Percentiles rank a stretch among this genome's conserved stretches.
These are phyloP conservation scores for Ameiurus melas DNA, from an alignment of 2,113 vertebrate species.

Conservation along the genomic window DNA sequence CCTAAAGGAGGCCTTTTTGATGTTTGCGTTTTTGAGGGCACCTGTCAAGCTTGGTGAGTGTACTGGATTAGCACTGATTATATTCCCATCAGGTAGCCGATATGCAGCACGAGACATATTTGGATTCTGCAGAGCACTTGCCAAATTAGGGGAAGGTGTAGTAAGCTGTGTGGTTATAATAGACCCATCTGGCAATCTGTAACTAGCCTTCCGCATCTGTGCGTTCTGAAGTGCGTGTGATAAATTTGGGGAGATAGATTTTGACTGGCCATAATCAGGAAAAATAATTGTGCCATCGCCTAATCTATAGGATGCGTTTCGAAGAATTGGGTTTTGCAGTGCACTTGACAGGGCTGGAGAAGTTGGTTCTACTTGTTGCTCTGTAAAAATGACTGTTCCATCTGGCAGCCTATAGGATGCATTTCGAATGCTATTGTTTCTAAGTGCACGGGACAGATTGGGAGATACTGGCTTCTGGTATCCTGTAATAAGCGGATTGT, in stretches of 20 bases:
- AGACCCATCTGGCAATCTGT: conserved; percentile 53
- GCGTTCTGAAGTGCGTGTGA: conserved; percentile 49
- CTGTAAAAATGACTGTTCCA: conserved; percentile 63
- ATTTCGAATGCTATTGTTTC: conserved; percentile 47
- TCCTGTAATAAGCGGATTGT: conserved; percentile 58
- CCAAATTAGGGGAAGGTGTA: conserved; percentile 46
- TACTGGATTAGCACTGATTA: conserved; percentile 59
- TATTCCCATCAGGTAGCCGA: conserved; percentile 54
- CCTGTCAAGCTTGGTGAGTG: conserved; percentile 58
- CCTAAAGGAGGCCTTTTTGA: conserved; percentile 55
- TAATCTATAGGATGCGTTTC: conserved; percentile 67
- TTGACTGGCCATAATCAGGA: conserved; percentile 34
- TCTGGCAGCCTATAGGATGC: conserved; percentile 58
- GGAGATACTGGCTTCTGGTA: conserved; percentile 60
- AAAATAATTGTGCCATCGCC: conserved; percentile 74
- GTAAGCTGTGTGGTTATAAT: conserved; percentile 39
- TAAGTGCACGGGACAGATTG: conserved; percentile 47
- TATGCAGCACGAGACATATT: conserved; percentile 65
- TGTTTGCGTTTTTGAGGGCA: conserved; percentile 58
- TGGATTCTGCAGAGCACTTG: conserved; percentile 63
- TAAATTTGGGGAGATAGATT: conserved; percentile 48
- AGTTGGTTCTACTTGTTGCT: conserved; percentile 65
- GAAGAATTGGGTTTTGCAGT: conserved; percentile 70
- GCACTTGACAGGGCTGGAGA: conserved; percentile 66
- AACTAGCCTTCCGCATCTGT: conserved; percentile 46